These are phyloP conservation scores for Eurystomus gularis DNA, from an alignment of 2,113 vertebrate genomes.

Conservation along the genomic window DNA sequence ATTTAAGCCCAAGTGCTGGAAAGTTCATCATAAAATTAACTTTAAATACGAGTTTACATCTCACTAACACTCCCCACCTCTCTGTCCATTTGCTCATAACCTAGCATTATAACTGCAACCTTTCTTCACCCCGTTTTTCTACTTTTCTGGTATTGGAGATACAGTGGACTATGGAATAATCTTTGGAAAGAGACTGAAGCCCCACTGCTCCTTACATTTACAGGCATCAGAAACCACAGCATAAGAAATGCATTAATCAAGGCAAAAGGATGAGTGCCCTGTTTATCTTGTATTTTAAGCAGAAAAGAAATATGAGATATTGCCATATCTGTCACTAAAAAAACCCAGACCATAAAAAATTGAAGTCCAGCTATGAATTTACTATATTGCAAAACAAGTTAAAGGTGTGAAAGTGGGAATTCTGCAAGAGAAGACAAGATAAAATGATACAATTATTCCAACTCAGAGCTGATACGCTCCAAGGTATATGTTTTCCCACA, in stretches of 20 bases:
- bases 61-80: not conserved
- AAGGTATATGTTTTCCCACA: conserved; percentile 10
- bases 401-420: conserved; percentile 7
- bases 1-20: not conserved
- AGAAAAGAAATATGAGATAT: not conserved
- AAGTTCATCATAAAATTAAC: not conserved
- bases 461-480: not conserved
- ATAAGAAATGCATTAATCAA: not conserved
- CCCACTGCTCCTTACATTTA: not conserved
- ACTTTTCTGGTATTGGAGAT: not conserved
- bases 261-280: not conserved
- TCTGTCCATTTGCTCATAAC: not conserved
- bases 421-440: conserved; percentile 8
- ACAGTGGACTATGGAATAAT: not conserved
- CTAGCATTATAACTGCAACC: not conserved
- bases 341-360: not conserved
- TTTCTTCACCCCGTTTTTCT: not conserved
- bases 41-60: not conserved
- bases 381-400: not conserved
- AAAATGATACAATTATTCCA: conserved; percentile 27
- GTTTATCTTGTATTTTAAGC: not conserved
- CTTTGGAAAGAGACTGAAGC: not conserved
- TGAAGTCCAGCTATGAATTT: not conserved
- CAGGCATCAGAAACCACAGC: not conserved
- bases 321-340: not conserved